phyloP scores from a whole-genome alignment of 1,140 invertebrate genomes.

The Zaprionus vittiger region DNA sequence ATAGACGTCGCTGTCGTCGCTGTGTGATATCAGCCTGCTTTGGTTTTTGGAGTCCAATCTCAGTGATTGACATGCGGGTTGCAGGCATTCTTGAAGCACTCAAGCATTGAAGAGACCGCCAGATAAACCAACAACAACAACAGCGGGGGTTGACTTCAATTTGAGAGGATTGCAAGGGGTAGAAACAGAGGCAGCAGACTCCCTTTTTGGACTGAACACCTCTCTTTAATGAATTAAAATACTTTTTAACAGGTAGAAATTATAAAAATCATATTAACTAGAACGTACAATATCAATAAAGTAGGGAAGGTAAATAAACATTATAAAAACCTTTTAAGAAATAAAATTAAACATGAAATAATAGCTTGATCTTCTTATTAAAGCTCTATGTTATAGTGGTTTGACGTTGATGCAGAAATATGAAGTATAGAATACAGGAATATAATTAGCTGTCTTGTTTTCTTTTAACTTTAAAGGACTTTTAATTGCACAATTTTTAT shows the following conservation, averaged over 20 bases:
- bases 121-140: conserved; percentile 45
- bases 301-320: too few species aligned
- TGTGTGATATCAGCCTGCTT: conserved; percentile 44
- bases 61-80: conserved; percentile 77
- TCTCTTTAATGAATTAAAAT: not conserved
- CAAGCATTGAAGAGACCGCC: conserved; percentile 40
- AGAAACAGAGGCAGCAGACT: not conserved
- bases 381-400: too few species aligned
- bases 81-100: conserved; percentile 47
- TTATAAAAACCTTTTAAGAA: too few species aligned
- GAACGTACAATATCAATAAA: too few species aligned
- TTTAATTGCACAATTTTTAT: too few species aligned
- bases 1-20: conserved; percentile 36
- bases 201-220: too few species aligned
- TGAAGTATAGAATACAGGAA: too few species aligned
- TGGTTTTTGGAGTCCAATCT: conserved; percentile 58
- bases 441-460: too few species aligned
- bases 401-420: too few species aligned
- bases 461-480: too few species aligned
- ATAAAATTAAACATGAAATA: too few species aligned
- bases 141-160: not conserved
- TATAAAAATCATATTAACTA: not conserved
- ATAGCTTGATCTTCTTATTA: too few species aligned
- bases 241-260: not conserved
- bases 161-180: not conserved